Percentiles rank a stretch among this genome's conserved stretches.
Evolutionary conservation across 2,888 invertebrate genomes (phyloP).

Genomic region (Lymantria monacha): DNA sequence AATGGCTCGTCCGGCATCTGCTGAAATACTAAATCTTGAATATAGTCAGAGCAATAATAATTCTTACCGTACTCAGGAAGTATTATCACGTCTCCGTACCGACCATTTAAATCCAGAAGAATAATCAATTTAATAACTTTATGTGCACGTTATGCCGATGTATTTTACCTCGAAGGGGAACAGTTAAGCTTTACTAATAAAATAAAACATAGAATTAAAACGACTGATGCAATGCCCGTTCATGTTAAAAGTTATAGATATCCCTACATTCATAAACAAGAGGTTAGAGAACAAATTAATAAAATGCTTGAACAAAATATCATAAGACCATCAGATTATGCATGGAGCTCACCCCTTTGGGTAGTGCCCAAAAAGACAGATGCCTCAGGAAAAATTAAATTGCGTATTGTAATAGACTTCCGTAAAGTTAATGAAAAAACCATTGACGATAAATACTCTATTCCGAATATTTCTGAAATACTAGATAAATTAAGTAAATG

Average conservation of each 20-base stretch:
- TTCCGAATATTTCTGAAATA: constrained; percentile 1
- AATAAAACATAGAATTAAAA: constrained; percentile 1
- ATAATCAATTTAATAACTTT: not conserved
- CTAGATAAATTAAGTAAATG: constrained; percentile 5
- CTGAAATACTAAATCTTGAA: constrained; percentile 5
- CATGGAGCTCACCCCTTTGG: constrained; percentile 2
- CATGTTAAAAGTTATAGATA: constrained; percentile 2
- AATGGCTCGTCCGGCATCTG: not conserved
- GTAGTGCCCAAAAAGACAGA: constrained; percentile 1
- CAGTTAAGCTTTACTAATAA: not conserved
- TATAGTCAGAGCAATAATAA: not conserved
- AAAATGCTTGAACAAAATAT: constrained; percentile 3
- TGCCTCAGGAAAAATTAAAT: constrained; percentile 1
- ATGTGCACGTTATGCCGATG: not conserved
- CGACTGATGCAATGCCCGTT: constrained; percentile 5
- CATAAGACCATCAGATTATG: not conserved
- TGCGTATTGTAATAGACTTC: constrained; percentile 1
- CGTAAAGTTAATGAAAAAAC: constrained; percentile 1
- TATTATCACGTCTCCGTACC: not conserved
- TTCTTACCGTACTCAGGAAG: not conserved
- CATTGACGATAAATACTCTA: constrained; percentile 2
- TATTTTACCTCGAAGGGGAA: not conserved
- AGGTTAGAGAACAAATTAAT: not conserved
- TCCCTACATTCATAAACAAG: not conserved
- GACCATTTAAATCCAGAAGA: constrained; percentile 1